Evolutionary conservation across 1,140 invertebrate genomes (phyloP), one percentile per base, ranked within the genome.

Genomic region (Thaumatotibia leucotreta): DNA sequence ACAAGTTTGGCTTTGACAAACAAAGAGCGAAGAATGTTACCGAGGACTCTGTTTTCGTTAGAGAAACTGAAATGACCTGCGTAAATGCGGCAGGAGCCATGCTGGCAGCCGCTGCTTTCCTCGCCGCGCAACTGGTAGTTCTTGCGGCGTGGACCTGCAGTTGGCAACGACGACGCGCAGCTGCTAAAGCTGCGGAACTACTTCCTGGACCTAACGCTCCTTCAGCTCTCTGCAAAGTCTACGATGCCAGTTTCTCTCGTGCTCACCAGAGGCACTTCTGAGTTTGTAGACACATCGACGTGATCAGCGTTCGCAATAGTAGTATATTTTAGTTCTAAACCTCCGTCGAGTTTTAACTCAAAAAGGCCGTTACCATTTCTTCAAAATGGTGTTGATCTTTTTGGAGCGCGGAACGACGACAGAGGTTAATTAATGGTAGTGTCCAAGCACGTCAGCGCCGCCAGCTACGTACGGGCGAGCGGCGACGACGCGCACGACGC

Each of bases 1-100:
- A 98, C 89, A 97, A 97, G 79, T 98, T 98, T 84, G 96, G 95
- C 9, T 96, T 97, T 89, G 95, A 96, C 72, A 92, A 92, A 75
- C 92, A 93, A 73, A 88, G 84, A 20, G 75, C 83, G 14, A 86
- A 91, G 84, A 90, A 88, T 64, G 73, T 86, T 27, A 85, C 87
- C 54, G 92, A 92, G 71, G 93, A 93, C 75, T 92, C 93, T 33
- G 93, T 94, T 52, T 94, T 92, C 77, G 92, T 93, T 27, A 92
- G 93, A 66, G 87, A 91, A 62, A 88, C 89, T 54, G 89, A 92
- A 65, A 79, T 79, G 64, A 85, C 92, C 24, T 97, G 96, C 88
- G 93, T 97, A 62, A 97, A 97, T 84, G 92, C 94, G 64, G 93
- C 94, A 39, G 96, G 96, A 63, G 92, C 96, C 0, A 94, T 97